Evolutionary conservation across 2,113 vertebrate genomes (phyloP).

Genomic region (Phalacrocorax carbo): DNA sequence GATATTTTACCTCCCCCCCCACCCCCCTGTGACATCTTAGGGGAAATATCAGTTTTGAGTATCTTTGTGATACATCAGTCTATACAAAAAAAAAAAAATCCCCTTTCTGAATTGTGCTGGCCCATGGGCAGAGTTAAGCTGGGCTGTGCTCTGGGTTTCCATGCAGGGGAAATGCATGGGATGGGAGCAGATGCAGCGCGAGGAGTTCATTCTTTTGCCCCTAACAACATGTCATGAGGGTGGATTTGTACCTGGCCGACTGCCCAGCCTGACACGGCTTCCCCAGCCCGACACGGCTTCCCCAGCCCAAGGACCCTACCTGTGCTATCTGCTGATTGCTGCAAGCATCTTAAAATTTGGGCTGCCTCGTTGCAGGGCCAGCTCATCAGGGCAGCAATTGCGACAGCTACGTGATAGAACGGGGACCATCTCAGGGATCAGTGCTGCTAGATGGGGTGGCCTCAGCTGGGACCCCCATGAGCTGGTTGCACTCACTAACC

Average conservation of each 20-base stretch:
- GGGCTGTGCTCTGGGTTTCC: not conserved
- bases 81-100: not conserved
- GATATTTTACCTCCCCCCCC: not conserved
- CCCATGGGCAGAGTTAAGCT: not conserved
- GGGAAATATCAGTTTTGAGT: not conserved
- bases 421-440: rapidly evolving
- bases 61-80: not conserved
- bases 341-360: not conserved
- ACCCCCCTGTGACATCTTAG: rapidly evolving
- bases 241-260: not conserved
- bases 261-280: not conserved
- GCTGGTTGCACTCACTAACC: not conserved
- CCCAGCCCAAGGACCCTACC: not conserved
- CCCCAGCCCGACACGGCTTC: not conserved
- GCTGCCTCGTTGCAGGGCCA: not conserved
- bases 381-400: not conserved
- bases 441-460: not conserved
- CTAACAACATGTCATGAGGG: rapidly evolving
- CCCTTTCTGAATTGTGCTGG: not conserved
- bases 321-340: not conserved
- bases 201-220: not conserved
- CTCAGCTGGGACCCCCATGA: not conserved
- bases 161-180: not conserved
- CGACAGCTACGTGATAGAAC: rapidly evolving
- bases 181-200: not conserved